These are phyloP conservation scores for Willisornis vidua DNA, from an alignment of 2,113 vertebrate species.

Conservation along the genomic window DNA sequence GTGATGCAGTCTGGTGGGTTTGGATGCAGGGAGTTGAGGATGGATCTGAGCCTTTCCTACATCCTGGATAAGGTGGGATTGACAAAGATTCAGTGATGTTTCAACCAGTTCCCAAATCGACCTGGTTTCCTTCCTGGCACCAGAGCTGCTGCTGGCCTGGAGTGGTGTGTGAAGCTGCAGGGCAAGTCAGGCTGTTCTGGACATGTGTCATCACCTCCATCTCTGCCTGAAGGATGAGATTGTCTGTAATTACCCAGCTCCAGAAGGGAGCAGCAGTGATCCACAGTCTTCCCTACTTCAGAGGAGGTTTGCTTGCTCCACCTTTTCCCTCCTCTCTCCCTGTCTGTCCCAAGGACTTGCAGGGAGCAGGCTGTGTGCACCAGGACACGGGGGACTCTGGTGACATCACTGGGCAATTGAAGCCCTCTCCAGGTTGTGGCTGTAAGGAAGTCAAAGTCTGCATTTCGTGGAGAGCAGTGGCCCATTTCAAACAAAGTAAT, in stretches of 20 bases:
- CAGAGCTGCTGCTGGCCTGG: not conserved
- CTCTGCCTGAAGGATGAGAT: fast-evolving
- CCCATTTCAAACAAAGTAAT: not conserved
- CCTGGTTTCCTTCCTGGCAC: not conserved
- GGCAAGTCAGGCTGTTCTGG: not conserved
- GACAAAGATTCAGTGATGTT: not conserved
- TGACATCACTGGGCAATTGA: not conserved
- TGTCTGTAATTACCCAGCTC: not conserved
- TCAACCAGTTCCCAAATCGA: not conserved
- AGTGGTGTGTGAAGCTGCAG: not conserved
- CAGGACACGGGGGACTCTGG: not conserved
- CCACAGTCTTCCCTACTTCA: not conserved
- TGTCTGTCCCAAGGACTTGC: not conserved
- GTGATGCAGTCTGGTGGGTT: not conserved
- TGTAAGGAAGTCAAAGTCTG: not conserved
- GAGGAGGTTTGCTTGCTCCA: not conserved
- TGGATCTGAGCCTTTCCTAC: not conserved
- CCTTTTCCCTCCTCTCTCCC: not conserved
- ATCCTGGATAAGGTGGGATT: not conserved
- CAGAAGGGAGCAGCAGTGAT: not conserved
- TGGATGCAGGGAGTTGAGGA: not conserved
- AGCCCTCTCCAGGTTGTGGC: not conserved
- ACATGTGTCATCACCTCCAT: not conserved
- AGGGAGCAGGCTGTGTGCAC: not conserved
- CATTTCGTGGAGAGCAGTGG: not conserved